Base-by-base conservation (phyloP, 2,797 vertebrate genomes). In the Hippopotamyrus pictus region DNA sequence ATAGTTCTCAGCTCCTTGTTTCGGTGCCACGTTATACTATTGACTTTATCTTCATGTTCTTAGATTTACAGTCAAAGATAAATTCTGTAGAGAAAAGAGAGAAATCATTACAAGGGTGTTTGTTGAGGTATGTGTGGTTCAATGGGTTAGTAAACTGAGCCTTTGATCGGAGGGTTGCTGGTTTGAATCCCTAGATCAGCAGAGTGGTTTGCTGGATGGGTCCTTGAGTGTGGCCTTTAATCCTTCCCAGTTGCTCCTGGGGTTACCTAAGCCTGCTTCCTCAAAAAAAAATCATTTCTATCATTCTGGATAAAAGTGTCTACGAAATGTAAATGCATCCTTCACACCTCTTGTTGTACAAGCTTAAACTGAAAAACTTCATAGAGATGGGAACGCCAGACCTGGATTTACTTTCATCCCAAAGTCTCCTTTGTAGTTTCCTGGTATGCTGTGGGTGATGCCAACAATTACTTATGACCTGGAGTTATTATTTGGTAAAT, bases 401-500 rank as follows among this genome's bases (percentile, higher is more conserved):
- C 82, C 17, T 51, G 48, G 48, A 25, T 85, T 85, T 29, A 12
- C 48, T 85, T 46, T 85, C 82, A 50, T 85, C n/a, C 17, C 82
- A 1, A 6, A 50, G 25, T 7, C 9, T 51, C n/a, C 8, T 51
- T 25, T 50, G n/a, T 25, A 51, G 82, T 29, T 29, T 14, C 4
- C 48, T 51, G 82, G 82, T 29, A 83, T 83, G 48, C 48, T 29
- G 48, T 85, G 82, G 44, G 51, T 25, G 25, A 85, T 85, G 82
- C n/a, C 82, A 85, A 29, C 82, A 51, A 51, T 48, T 85, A 46
- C 76, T 82, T 82, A 44, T 82, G 37, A 82, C 76, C 76, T 82
- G 76, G 19, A 82, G 76, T 46, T 46, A 82, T 82, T 44, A 22
- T 19, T 82, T 11, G 76, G 76, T 46, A n/a, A n/a, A 46, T 82